Evolutionary conservation across 2,888 invertebrate species (phyloP), one percentile per base, ranked within the genome.

Genomic region (Aquatica leii): DNA sequence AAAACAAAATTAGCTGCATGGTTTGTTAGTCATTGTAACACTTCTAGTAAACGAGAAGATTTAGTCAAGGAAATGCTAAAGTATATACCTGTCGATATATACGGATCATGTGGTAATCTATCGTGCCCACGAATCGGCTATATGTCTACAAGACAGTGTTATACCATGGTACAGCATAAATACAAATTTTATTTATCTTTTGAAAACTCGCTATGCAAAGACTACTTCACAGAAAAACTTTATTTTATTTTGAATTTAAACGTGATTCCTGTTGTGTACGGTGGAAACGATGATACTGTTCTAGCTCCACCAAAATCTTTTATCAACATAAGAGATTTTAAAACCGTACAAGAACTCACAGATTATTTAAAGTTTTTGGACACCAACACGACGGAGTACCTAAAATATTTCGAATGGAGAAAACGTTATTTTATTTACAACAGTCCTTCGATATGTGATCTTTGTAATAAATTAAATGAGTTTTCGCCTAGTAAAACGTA

Each of bases 141-240:
- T 5, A 8, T 40, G 8, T 41, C 49, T 17, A 21, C 49, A 6
- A 4, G 6, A 24, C 6, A 49, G 8, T 49, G 49, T 24, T 49
- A 49, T 12, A 12, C 20, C 14, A 20, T 49, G 49, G 3, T 49
- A 6, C 84, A 82, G 69, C 81, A 82, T 48, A 82, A 85, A 58
- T 92, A 91, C 76, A 90, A 87, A 74, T 92, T 91, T 75, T 91
- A 91, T 72, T 77, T 91, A n/a, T n/a, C n/a, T n/a, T n/a, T n/a
- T n/a, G n/a, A n/a, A n/a, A n/a, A n/a, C n/a, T n/a, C n/a, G n/a
- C n/a, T n/a, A n/a, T n/a, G n/a, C n/a, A n/a, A n/a, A n/a, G n/a
- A n/a, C n/a, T n/a, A n/a, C n/a, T n/a, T 88, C 50, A 87, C 88
- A 1, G 88, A 88, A 75, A 84, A 86, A 71, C 85, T 91, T 66